These are phyloP conservation scores for Balanococcus diminutus DNA, from an alignment of 2,888 invertebrate species.

Conservation along the genomic window DNA sequence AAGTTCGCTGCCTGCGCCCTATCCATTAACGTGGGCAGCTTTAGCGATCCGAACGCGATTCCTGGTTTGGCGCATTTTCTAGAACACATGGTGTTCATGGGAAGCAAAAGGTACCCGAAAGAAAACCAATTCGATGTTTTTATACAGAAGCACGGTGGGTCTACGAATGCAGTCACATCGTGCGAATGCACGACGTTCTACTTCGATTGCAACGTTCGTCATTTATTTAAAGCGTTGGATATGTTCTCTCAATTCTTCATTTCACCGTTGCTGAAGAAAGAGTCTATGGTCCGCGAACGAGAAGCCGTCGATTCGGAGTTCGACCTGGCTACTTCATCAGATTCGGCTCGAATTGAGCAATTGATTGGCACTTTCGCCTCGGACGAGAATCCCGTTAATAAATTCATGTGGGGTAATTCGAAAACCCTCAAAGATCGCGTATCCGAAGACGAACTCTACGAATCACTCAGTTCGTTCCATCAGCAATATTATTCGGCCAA, in stretches of 20 bases:
- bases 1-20: conserved; percentile 61
- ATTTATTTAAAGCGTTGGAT: conserved; percentile 78
- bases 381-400: conserved; percentile 65
- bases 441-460: conserved; percentile 71
- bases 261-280: conserved; percentile 80
- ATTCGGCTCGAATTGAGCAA: conserved; percentile 53
- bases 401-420: conserved; percentile 86
- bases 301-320: conserved; percentile 92
- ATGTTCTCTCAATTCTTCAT: conserved; percentile 89
- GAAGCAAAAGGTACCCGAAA: conserved; percentile 83
- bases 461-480: conserved; percentile 75
- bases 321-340: conserved; percentile 62
- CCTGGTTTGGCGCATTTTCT: conserved; percentile 85
- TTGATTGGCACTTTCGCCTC: conserved; percentile 42
- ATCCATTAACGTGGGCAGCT: conserved; percentile 77
- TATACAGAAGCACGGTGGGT: conserved; percentile 82
- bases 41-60: conserved; percentile 77
- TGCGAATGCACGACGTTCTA: conserved; percentile 88
- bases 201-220: conserved; percentile 83
- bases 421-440: conserved; percentile 73
- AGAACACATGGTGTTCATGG: conserved; percentile 95
- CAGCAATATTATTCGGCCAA: conserved; percentile 82
- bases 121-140: conserved; percentile 86
- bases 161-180: conserved; percentile 86
- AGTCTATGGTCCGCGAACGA: conserved; percentile 84